Evolutionary conservation across 2,113 vertebrate species (phyloP).

Genomic region (Eclectus roratus): DNA sequence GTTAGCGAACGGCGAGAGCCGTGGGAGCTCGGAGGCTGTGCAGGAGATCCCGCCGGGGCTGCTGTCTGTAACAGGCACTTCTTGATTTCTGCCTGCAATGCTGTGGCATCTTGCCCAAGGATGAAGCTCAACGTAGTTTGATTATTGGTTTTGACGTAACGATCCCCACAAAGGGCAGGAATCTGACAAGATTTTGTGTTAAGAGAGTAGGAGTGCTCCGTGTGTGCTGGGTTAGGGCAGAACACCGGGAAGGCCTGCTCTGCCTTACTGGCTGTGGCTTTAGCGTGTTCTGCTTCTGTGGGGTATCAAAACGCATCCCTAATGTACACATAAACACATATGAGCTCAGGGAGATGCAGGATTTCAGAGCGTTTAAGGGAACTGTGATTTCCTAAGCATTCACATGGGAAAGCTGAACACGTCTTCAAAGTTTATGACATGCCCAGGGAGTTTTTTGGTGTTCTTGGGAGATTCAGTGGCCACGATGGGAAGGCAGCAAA

Average conservation of each 20-base stretch:
- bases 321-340: accelerated
- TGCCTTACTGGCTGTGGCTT: accelerated
- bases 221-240: background rate
- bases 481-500: background rate
- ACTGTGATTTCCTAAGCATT: background rate
- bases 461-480: background rate
- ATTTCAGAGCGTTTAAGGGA: background rate
- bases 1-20: background rate
- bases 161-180: background rate
- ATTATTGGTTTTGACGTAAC: accelerated
- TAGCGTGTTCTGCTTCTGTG: no score
- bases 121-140: accelerated
- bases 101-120: accelerated
- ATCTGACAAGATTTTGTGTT: accelerated
- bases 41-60: background rate
- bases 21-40: background rate
- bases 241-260: background rate
- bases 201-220: accelerated
- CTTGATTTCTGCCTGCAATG: background rate
- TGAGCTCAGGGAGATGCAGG: background rate
- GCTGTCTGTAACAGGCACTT: background rate
- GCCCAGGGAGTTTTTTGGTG: accelerated
- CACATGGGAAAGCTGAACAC: accelerated
- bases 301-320: background rate
- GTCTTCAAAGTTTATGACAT: background rate